Evolutionary conservation across 2,797 vertebrate species (phyloP), one percentile per base, ranked within the genome.

Genomic region (Arrhamphus sclerolepis): DNA sequence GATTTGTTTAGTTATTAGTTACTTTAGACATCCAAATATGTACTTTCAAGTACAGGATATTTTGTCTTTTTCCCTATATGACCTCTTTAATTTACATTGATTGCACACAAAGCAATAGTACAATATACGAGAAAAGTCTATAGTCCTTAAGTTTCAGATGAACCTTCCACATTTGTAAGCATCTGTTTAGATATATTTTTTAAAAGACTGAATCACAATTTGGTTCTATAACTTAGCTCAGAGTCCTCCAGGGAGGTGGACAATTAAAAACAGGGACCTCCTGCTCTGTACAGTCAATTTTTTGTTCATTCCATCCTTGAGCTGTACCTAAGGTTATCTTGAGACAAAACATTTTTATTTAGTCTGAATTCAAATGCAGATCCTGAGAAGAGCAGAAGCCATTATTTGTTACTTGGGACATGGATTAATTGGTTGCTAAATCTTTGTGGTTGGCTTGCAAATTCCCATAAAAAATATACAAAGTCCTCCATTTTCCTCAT

Each of bases 121-220:
- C 52, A 11, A 1, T 55, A 6, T 14, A 41, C 63, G 9, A 60
- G 18, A 46, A 9, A 4, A 8, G 21, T 50, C 42, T 20, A 39
- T 29, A 62, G 31, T 28, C 6, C 16, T 31, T 29, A 47, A 22
- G 8, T 70, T 65, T 49, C 2, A 49, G 26, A 26, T 19, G 56
- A 66, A 46, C 42, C 31, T 50, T 20, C 1, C 31, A 53, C 34
- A 34, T 62, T 66, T 48, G 18, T 46, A 49, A 62, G 40, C 7
- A 38, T 31, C 43, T 3, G 3, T 43, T 59, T 19, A 76, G 48
- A 75, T 73, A 58, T 57, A 77, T 58, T 53, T 58, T 48, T 17
- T 11, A 18, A 50, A 55, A 71, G 42, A 47, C 26, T 16, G 16
- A 70, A 44, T 72, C 62, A 29, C 34, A 58, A 56, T 13, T 41